phyloP scores from a whole-genome alignment of 2,797 vertebrate genomes.

The Thripadectes ignobilis region DNA sequence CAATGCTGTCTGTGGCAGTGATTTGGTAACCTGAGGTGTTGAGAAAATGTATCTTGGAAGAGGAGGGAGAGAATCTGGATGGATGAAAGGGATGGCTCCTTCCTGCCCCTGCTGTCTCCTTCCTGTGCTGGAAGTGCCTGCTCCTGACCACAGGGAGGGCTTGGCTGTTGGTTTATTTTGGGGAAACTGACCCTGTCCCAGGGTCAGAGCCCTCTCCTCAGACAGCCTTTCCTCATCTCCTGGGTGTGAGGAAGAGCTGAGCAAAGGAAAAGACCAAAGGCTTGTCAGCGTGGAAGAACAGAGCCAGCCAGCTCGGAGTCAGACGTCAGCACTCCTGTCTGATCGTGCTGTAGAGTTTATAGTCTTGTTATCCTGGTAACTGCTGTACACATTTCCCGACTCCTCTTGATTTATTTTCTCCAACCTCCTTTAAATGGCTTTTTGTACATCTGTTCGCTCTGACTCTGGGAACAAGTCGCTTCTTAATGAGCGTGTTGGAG shows the following conservation, averaged over 20 bases:
- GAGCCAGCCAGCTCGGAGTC: background rate
- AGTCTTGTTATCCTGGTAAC: conserved; percentile 62
- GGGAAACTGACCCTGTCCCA: background rate
- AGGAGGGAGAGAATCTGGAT: background rate
- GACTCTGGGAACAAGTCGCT: conserved; percentile 49
- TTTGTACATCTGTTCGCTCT: conserved; percentile 66
- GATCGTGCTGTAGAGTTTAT: conserved; percentile 31
- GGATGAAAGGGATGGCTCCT: background rate
- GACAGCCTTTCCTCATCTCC: background rate
- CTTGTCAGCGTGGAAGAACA: background rate
- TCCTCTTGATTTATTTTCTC: conserved; percentile 63
- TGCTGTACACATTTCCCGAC: background rate
- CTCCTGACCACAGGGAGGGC: background rate
- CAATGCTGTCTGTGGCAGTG: background rate
- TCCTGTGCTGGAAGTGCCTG: background rate
- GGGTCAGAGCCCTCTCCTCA: background rate
- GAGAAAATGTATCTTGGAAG: background rate
- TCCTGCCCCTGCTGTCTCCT: background rate
- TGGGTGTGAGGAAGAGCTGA: background rate
- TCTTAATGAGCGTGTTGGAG: conserved; percentile 55
- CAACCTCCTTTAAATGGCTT: conserved; percentile 59
- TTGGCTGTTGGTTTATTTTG: background rate
- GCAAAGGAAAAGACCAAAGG: background rate
- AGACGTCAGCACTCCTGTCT: background rate
- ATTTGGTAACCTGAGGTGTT: background rate